A percentile compares a stretch with the other conserved stretches of the same genome.
These are phyloP conservation scores for Littorina saxatilis DNA, from an alignment of 1,140 invertebrate genomes.

Conservation along the genomic window DNA sequence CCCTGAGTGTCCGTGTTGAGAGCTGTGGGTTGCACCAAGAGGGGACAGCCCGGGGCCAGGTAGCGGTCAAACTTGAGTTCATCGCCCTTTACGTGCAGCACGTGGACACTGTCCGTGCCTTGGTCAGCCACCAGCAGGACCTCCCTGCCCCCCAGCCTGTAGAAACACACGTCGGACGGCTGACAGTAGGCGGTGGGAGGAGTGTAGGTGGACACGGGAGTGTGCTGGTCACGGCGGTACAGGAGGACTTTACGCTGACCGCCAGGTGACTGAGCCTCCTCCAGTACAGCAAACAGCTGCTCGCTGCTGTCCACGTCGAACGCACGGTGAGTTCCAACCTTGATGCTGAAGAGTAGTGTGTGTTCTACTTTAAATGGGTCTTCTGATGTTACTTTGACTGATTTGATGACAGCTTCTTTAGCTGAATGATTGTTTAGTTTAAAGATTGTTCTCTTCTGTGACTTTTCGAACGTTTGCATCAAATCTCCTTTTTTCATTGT, in stretches of 20 bases:
- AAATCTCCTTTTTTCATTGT: background rate
- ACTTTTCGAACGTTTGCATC: background rate
- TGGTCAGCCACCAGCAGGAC: background rate
- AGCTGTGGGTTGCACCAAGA: background rate
- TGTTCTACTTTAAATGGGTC: background rate
- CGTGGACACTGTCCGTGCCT: background rate
- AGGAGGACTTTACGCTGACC: background rate
- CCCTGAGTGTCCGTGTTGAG: background rate
- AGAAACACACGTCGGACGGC: constrained; percentile 1
- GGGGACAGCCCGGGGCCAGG: background rate
- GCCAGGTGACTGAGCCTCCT: background rate
- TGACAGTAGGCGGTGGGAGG: background rate
- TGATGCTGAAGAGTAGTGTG: background rate
- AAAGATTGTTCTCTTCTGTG: background rate
- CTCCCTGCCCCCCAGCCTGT: background rate
- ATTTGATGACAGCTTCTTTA: background rate
- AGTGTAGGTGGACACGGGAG: background rate
- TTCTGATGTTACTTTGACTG: background rate
- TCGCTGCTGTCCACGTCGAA: background rate
- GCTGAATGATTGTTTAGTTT: background rate
- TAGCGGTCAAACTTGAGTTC: background rate
- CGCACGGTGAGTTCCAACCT: background rate
- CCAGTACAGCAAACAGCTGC: background rate
- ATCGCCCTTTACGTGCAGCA: background rate
- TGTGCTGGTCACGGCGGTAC: background rate